phyloP scores from a whole-genome alignment of 1,140 invertebrate genomes.

The Drosophila pachea region DNA sequence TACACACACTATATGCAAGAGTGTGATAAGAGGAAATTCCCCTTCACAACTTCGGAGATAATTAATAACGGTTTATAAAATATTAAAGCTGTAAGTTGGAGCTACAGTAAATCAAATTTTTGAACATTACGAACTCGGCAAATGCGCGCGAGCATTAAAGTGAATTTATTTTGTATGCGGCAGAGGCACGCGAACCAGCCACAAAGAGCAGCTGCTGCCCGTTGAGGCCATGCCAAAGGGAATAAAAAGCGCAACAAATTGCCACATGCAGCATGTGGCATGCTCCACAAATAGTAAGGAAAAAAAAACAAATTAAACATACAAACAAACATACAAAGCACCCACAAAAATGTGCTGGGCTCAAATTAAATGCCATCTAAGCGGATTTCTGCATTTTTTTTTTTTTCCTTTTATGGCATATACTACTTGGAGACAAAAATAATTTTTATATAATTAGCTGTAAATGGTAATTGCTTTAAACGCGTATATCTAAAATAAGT shows the following conservation, averaged over 20 bases:
- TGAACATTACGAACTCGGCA: slow-evolving; percentile 1
- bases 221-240: neutral
- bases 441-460: too few relatives aligned
- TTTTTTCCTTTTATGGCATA: too few relatives aligned
- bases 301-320: neutral
- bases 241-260: slow-evolving; percentile 10
- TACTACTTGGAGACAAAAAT: too few relatives aligned
- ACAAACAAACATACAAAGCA: neutral
- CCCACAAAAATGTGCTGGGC: neutral
- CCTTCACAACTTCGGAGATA: neutral
- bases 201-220: neutral
- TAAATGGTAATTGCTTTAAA: too few relatives aligned
- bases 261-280: slow-evolving; percentile 1
- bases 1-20: neutral
- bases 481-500: too few relatives aligned
- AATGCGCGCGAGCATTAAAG: slow-evolving; percentile 22
- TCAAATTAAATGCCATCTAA: neutral
- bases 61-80: too few relatives aligned
- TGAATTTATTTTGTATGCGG: slow-evolving; percentile 18
- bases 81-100: neutral
- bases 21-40: slow-evolving; percentile 1
- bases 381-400: too few relatives aligned
- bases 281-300: neutral
- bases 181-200: neutral
- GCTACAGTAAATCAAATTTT: slow-evolving; percentile 20